A percentile compares a stretch with the other conserved stretches of the same genome.
Evolutionary conservation across 2,113 vertebrate genomes (phyloP).

Genomic region (Lonchura striata): DNA sequence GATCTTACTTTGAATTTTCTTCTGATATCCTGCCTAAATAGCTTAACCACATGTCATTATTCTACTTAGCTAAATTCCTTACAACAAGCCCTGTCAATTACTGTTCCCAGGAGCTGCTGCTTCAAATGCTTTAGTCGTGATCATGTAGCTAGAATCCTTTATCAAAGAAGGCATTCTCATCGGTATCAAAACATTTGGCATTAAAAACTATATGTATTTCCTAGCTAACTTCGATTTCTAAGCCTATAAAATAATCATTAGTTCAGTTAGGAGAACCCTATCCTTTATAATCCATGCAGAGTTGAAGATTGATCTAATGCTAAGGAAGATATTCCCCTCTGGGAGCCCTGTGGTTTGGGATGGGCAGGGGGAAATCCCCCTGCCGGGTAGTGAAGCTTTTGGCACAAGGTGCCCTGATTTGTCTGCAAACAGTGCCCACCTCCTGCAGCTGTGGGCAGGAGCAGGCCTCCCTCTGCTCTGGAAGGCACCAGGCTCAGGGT

Average conservation of each 20-base stretch:
- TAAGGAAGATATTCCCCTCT: not conserved
- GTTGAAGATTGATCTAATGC: not conserved
- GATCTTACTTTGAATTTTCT: constrained; percentile 25
- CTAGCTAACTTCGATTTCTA: not conserved
- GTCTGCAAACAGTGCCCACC: not conserved
- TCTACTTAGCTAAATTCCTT: constrained; percentile 20
- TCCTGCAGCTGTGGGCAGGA: not conserved
- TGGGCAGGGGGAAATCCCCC: not conserved
- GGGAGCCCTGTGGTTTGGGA: not conserved
- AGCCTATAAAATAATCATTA: not conserved
- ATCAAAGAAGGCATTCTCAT: not conserved
- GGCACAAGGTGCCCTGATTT: not conserved
- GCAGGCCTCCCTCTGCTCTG: not conserved
- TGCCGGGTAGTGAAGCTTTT: not conserved
- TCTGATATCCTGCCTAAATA: constrained; percentile 37
- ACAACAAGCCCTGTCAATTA: constrained; percentile 16
- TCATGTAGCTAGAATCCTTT: not conserved
- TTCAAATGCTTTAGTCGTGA: constrained; percentile 9
- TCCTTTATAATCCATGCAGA: not conserved
- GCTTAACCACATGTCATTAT: constrained; percentile 31
- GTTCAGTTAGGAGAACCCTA: not conserved
- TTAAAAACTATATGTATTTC: not conserved
- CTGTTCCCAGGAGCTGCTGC: constrained; percentile 13
- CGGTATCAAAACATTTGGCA: not conserved
- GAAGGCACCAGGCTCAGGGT: not conserved